Conservation (phyloP, 2,113 vertebrate genomes). For the Aviceda subcristata region DNA sequence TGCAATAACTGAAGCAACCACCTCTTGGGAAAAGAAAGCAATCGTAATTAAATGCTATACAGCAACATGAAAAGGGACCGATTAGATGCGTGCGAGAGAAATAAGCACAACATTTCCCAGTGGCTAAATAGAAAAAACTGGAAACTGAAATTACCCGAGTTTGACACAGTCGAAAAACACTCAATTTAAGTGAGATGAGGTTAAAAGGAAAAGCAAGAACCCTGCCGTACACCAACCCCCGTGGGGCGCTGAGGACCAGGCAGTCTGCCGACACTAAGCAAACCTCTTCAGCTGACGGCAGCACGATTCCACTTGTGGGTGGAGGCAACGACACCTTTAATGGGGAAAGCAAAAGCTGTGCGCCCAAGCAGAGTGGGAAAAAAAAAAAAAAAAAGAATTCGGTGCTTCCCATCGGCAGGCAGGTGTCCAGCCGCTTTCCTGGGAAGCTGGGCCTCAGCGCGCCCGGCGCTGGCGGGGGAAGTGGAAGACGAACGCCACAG, state of each 20-base stretch:
- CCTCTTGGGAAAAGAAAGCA: slow-evolving; percentile 17
- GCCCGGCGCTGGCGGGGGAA: accelerated
- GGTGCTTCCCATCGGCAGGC: background rate
- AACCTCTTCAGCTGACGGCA: background rate
- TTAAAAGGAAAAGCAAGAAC: background rate
- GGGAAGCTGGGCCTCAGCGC: background rate
- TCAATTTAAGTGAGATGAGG: background rate
- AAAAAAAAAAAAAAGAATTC: background rate
- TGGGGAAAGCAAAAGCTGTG: background rate
- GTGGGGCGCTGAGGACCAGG: background rate
- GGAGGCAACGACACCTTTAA: background rate
- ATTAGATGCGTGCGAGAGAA: background rate
- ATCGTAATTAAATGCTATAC: slow-evolving; percentile 4
- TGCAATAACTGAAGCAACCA: background rate
- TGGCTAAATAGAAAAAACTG: background rate
- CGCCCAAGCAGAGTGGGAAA: background rate
- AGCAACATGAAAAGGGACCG: background rate
- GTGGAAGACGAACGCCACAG: background rate
- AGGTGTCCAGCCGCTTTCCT: background rate
- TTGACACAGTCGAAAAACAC: background rate
- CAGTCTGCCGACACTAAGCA: background rate
- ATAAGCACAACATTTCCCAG: background rate
- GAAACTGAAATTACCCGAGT: background rate
- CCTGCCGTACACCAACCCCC: background rate
- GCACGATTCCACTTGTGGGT: background rate